phyloP scores from a whole-genome alignment of 2,888 invertebrate species.

The Drosophila kambysellisi region DNA sequence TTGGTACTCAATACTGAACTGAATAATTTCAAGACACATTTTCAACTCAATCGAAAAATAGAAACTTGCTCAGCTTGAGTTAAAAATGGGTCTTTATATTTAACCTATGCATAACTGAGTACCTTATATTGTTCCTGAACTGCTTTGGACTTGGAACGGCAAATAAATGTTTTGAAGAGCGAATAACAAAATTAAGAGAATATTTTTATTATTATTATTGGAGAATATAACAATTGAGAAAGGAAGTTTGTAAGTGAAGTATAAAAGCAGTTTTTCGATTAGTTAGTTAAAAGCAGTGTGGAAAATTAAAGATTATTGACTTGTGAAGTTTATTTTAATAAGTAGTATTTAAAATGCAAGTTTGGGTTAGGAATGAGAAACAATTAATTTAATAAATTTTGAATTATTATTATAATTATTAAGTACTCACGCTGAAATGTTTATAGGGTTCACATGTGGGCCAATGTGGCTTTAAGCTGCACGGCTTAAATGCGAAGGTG shows the following conservation, averaged over 20 bases:
- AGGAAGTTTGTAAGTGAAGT: conserved; percentile 5
- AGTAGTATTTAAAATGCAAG: not conserved
- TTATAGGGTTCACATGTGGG: conserved; percentile 76
- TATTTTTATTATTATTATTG: conserved; percentile 5
- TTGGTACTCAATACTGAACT: not conserved
- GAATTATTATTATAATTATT: not conserved
- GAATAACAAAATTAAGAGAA: conserved; percentile 21
- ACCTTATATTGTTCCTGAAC: conserved; percentile 54
- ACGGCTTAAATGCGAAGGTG: conserved; percentile 86
- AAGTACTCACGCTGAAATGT: conserved; percentile 78
- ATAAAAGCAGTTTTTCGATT: not conserved
- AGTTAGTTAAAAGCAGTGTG: not conserved
- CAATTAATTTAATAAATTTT: not conserved
- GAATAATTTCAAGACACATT: not conserved
- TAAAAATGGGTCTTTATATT: not conserved
- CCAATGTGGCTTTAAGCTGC: conserved; percentile 84
- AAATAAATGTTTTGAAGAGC: conserved; percentile 11
- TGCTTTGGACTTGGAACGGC: conserved; percentile 32
- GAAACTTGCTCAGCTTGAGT: not conserved
- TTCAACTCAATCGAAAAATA: not conserved
- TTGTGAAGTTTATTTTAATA: not conserved
- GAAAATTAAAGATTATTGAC: not conserved
- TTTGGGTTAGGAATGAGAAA: not conserved
- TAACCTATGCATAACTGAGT: conserved; percentile 34
- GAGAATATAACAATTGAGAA: not conserved